A percentile compares a stretch with the other conserved stretches of the same genome.
These are phyloP conservation scores for Pectinophora gossypiella DNA, from an alignment of 1,140 invertebrate species.

Conservation along the genomic window DNA sequence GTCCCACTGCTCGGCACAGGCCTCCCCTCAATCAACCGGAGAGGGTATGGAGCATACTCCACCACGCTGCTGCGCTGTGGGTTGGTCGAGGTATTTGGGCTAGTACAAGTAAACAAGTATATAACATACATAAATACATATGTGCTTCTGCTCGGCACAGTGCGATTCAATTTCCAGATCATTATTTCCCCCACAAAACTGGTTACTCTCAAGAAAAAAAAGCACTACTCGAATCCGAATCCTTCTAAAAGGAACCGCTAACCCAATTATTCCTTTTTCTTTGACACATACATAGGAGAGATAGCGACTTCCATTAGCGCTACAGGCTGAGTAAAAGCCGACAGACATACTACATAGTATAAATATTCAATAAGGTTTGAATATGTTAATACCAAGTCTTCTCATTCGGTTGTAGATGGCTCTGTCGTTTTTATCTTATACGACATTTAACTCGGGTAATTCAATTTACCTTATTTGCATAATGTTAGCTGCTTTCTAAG, in stretches of 20 bases:
- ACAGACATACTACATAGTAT: conserved; percentile 50
- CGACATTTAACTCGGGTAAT: conserved; percentile 74
- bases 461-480: conserved; percentile 74
- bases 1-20: too few relatives aligned
- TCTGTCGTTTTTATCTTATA: conserved; percentile 74
- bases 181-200: too few relatives aligned
- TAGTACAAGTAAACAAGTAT: too few relatives aligned
- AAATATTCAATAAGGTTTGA: conserved; percentile 73
- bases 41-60: too few relatives aligned
- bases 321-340: conserved; percentile 53
- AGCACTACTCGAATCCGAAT: background rate
- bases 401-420: conserved; percentile 73
- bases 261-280: conserved; percentile 34
- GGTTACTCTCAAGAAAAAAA: too few relatives aligned
- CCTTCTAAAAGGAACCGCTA: background rate
- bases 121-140: too few relatives aligned
- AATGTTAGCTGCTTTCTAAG: conserved; percentile 58
- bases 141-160: too few relatives aligned
- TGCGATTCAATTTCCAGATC: too few relatives aligned
- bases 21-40: too few relatives aligned
- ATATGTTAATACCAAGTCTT: conserved; percentile 69
- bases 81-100: too few relatives aligned
- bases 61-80: too few relatives aligned
- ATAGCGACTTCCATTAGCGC: conserved; percentile 53
- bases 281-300: conserved; percentile 36